Percentiles rank a stretch among this genome's conserved stretches.
These are phyloP conservation scores for Pungitius pungitius DNA, from an alignment of 2,113 vertebrate genomes.

Conservation along the genomic window DNA sequence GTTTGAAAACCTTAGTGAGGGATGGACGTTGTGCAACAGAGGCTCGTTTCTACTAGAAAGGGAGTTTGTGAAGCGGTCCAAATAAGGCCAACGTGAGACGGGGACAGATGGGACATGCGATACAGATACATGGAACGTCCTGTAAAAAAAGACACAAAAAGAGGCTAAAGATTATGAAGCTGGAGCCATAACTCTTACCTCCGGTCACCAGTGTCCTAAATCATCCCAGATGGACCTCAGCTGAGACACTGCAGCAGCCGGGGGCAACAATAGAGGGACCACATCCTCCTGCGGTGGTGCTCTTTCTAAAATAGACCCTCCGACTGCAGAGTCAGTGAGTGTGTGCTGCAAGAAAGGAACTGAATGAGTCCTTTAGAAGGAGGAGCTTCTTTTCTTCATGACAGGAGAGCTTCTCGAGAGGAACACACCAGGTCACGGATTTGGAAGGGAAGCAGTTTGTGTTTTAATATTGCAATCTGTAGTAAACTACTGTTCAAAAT, in stretches of 20 bases:
- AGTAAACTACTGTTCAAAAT: no score
- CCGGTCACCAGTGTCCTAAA: constrained; percentile 16
- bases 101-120: not conserved
- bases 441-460: not conserved
- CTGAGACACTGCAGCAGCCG: not conserved
- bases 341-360: constrained; percentile 65
- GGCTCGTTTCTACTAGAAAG: not conserved
- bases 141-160: not conserved
- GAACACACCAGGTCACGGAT: not conserved
- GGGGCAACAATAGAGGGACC: constrained; percentile 41
- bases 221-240: constrained; percentile 21
- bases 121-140: not conserved
- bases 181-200: constrained; percentile 38
- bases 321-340: constrained; percentile 10
- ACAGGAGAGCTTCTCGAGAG: not conserved
- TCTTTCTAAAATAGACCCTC: constrained; percentile 42
- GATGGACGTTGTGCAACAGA: constrained; percentile 16
- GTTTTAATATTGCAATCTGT: not conserved
- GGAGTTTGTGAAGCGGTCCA: not conserved
- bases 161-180: not conserved
- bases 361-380: constrained; percentile 31
- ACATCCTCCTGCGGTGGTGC: constrained; percentile 58
- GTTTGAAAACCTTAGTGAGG: constrained; percentile 37
- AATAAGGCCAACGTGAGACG: not conserved
- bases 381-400: constrained; percentile 19